A percentile compares a stretch with the other conserved stretches of the same genome.
Conservation (phyloP, 2,888 invertebrate species). For the Empis livida region DNA sequence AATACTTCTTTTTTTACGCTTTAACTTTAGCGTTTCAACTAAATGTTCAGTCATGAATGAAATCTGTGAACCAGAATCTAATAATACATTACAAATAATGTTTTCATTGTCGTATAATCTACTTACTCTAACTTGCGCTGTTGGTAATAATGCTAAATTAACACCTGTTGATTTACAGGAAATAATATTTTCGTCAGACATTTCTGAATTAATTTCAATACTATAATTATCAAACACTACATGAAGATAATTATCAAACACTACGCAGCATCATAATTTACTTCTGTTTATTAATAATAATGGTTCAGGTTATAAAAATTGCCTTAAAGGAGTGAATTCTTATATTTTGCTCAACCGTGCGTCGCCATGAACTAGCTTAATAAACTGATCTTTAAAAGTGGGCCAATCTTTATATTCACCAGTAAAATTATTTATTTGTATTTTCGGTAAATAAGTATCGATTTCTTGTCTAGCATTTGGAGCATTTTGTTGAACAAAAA, state of each 20-base stretch:
- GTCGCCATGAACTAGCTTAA: background rate
- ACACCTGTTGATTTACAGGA: background rate
- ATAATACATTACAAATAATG: background rate
- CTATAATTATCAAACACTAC: too few relatives aligned
- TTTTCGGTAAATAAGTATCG: background rate
- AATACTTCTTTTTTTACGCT: background rate
- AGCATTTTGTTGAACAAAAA: background rate
- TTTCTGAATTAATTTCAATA: too few relatives aligned
- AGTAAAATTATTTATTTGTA: background rate
- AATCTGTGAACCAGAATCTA: background rate
- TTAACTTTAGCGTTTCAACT: background rate
- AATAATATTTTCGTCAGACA: background rate
- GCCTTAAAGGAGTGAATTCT: background rate
- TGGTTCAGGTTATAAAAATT: background rate
- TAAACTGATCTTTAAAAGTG: slow-evolving; percentile 1
- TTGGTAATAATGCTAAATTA: background rate
- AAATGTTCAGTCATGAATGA: background rate
- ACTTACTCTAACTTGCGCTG: background rate
- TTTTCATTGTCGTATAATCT: background rate
- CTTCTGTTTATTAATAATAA: background rate
- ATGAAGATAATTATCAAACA: too few relatives aligned
- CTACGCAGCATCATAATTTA: background rate
- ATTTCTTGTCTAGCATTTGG: background rate
- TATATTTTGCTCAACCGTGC: background rate
- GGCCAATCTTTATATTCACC: slow-evolving; percentile 4